Evolutionary conservation across 35 echinoderm and acorn worm species (phyloP), one percentile per base, ranked within the genome.

Genomic region (Apostichopus californicus): DNA sequence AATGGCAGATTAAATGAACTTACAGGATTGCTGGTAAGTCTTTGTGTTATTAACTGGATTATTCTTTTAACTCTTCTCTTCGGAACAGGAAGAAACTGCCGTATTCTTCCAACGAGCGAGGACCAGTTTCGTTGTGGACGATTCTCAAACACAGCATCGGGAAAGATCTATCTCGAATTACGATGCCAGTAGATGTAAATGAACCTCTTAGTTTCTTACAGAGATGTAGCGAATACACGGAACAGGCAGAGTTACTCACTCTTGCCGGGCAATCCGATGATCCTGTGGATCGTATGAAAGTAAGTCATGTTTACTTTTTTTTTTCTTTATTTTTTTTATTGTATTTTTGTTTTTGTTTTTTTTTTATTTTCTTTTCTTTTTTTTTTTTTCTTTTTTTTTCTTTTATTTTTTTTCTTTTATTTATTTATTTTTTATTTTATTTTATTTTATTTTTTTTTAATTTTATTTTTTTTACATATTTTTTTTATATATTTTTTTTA

Each of bases 121-220:
- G 95, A 60, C 97, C 95, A 1, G 88, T 98, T 23, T 96, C 92
- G 10, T 60, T 98, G 5, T 98, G 97, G 97, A 98, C 97, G 34
- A 93, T 98, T 34, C 87, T 98, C 26, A 98, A 98, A 77, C 97
- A 98, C 68, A 96, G 97, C 80, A 94, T 98, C 21, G 97, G 97
- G 11, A 98, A 98, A 93, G 97, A 98, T 66, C 91, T 98, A 9
- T 96, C 97, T 68, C 94, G 95, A 83, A 98, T 98, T 83, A 98
- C 97, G 3, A 98, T 98, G 97, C 97, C 97, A 10, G 97, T 98
- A 25, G 97, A 96, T 46, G 94, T 98, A 73, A 98, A 98, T 24
- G 97, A 98, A 91, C 97, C 97, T 3, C 92, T 98, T 9, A 98
- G 97, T 86, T 98, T 98, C 77, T 88, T 98, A 59, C 97, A 98